These are phyloP conservation scores for Clarias batrachus DNA, from an alignment of 2,113 vertebrate genomes.

Conservation along the genomic window DNA sequence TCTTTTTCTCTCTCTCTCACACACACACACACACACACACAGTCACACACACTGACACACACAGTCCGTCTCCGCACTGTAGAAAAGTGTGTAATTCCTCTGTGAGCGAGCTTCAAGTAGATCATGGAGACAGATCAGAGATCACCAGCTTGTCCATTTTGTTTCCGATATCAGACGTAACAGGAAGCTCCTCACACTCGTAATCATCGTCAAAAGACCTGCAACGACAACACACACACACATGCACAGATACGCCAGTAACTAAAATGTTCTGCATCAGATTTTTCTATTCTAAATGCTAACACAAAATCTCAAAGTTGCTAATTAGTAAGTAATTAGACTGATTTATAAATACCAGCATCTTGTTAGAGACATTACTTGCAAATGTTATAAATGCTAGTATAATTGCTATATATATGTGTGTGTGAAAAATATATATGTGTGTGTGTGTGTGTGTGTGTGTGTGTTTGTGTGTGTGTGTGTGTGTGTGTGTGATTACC, in stretches of 20 bases:
- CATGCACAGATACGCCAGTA: not conserved
- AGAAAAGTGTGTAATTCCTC: slow-evolving; percentile 53
- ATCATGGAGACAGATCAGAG: slow-evolving; percentile 81
- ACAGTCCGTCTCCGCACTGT: slow-evolving; percentile 66
- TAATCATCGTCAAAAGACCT: slow-evolving; percentile 97
- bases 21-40: slow-evolving; percentile 67
- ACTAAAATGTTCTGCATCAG: not conserved
- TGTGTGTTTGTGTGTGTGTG: not conserved
- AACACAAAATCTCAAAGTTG: not conserved
- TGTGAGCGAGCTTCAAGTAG: slow-evolving; percentile 50
- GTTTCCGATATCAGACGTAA: slow-evolving; percentile 84
- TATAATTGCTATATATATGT: too few relatives aligned
- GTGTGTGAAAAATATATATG: not conserved
- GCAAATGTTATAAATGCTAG: too few relatives aligned
- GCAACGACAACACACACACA: slow-evolving; percentile 63
- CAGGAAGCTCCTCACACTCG: slow-evolving; percentile 85
- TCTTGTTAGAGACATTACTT: not conserved
- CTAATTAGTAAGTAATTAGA: not conserved
- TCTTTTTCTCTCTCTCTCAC: slow-evolving; percentile 67
- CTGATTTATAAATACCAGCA: not conserved
- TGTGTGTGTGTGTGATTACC: slow-evolving; percentile 67
- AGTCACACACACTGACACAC: slow-evolving; percentile 66
- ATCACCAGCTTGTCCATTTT: slow-evolving; percentile 88
- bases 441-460: not conserved
- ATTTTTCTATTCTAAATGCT: not conserved